Conservation (phyloP, 2,797 vertebrate species). For the Pangasius larnaudii region DNA sequence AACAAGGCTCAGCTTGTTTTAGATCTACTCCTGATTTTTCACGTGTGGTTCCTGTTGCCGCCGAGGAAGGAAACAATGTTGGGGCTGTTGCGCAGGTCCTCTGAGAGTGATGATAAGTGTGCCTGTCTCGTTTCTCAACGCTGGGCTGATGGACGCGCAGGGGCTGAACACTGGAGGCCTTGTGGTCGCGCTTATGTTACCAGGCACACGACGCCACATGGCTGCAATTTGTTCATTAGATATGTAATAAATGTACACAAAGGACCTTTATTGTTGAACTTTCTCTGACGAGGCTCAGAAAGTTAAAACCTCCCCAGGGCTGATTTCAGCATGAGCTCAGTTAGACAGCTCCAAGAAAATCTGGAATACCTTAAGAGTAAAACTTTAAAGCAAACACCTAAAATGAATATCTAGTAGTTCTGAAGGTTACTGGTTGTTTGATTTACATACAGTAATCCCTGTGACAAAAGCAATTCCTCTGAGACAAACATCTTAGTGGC, state of each 20-base stretch:
- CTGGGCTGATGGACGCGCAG: constrained; percentile 73
- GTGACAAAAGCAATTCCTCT: constrained; percentile 8
- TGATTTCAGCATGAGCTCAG: not conserved
- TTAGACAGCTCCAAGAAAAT: not conserved
- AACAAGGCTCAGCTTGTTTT: constrained; percentile 43
- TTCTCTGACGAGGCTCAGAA: constrained; percentile 43
- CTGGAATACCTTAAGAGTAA: constrained; percentile 35
- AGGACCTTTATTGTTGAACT: constrained; percentile 77
- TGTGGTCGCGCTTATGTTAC: constrained; percentile 63
- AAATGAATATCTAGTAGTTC: constrained; percentile 13
- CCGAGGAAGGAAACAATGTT: constrained; percentile 66
- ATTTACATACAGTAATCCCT: constrained; percentile 12
- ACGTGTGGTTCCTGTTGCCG: constrained; percentile 47
- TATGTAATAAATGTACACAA: constrained; percentile 78
- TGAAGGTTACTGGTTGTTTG: not conserved
- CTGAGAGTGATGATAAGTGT: constrained; percentile 79
- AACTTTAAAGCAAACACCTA: constrained; percentile 21
- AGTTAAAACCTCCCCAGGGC: constrained; percentile 58
- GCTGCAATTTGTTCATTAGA: constrained; percentile 83
- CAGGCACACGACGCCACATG: constrained; percentile 73
- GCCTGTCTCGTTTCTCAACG: constrained; percentile 72
- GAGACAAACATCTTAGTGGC: not conserved
- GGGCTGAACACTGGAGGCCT: constrained; percentile 76
- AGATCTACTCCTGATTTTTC: constrained; percentile 31
- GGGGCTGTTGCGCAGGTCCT: constrained; percentile 61